phyloP scores from a whole-genome alignment of 92 coral and sea anemone species.

The Actinostola sp. region DNA sequence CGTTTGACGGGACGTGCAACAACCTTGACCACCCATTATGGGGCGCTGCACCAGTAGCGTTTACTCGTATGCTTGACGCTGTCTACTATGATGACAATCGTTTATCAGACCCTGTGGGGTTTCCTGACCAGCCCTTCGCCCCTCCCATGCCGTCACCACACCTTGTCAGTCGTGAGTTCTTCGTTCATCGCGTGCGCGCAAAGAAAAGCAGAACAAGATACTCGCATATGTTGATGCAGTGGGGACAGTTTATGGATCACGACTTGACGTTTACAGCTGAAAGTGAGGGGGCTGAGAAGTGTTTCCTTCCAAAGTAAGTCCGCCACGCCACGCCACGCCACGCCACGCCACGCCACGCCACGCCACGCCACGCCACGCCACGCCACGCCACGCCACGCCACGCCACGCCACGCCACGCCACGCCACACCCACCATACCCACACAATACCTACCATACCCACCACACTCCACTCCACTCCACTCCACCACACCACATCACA shows the following conservation, averaged over 20 bases:
- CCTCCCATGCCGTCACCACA: conserved; percentile 90
- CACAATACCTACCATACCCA: too few relatives aligned
- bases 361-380: too few relatives aligned
- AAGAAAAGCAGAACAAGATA: conserved; percentile 31
- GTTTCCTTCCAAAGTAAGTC: conserved; percentile 90
- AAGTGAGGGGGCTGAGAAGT: conserved; percentile 88
- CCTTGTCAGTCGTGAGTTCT: conserved; percentile 71
- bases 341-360: too few relatives aligned
- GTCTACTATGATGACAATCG: conserved; percentile 83
- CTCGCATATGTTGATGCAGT: conserved; percentile 98
- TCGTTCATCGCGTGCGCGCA: conserved; percentile 66
- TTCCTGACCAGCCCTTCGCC: conserved; percentile 89
- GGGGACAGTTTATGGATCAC: conserved; percentile 98
- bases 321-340: too few relatives aligned
- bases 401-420: too few relatives aligned
- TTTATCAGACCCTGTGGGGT: conserved; percentile 88
- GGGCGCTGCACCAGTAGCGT: conserved; percentile 91
- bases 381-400: too few relatives aligned
- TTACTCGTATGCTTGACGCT: conserved; percentile 76
- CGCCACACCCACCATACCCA: too few relatives aligned
- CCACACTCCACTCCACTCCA: too few relatives aligned
- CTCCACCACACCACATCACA: too few relatives aligned
- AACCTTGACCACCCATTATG: conserved; percentile 81
- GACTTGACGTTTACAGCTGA: conserved; percentile 96
- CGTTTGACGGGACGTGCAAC: conserved; percentile 94